These are phyloP conservation scores for Drosophila obscura DNA, from an alignment of 1,140 invertebrate genomes.

Conservation along the genomic window DNA sequence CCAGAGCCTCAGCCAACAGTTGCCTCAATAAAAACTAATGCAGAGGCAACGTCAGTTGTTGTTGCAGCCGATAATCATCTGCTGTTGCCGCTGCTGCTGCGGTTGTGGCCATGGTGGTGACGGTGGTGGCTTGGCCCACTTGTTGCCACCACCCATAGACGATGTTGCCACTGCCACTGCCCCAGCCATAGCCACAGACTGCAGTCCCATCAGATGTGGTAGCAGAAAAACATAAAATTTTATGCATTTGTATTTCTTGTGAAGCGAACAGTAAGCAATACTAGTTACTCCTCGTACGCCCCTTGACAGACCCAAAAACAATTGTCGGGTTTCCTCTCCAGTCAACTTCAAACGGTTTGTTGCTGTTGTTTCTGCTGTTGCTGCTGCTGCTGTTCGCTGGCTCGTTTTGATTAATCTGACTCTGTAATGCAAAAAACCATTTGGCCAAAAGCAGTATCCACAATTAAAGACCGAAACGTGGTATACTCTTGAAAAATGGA, in stretches of 20 bases:
- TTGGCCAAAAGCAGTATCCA: constrained; percentile 43
- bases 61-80: constrained; percentile 48
- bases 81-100: constrained; percentile 43
- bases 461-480: constrained; percentile 27
- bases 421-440: constrained; percentile 82
- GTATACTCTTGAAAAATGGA: no score
- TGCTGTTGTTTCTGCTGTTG: constrained; percentile 36
- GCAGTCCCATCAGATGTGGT: constrained; percentile 64
- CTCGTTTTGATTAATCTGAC: constrained; percentile 82
- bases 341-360: constrained; percentile 46
- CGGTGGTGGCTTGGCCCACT: constrained; percentile 75
- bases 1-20: constrained; percentile 54
- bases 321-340: constrained; percentile 75
- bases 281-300: constrained; percentile 20
- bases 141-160: constrained; percentile 63
- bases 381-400: constrained; percentile 55
- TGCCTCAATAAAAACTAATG: constrained; percentile 81
- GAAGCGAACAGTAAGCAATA: constrained; percentile 62
- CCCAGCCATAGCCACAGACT: constrained; percentile 27
- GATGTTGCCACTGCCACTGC: constrained; percentile 10
- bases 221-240: constrained; percentile 82
- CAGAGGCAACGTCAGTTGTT: constrained; percentile 66
- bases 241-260: constrained; percentile 82
- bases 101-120: constrained; percentile 76
- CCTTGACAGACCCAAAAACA: constrained; percentile 51